phyloP scores from a whole-genome alignment of 2,113 vertebrate species.

The Pristiophorus japonicus region DNA sequence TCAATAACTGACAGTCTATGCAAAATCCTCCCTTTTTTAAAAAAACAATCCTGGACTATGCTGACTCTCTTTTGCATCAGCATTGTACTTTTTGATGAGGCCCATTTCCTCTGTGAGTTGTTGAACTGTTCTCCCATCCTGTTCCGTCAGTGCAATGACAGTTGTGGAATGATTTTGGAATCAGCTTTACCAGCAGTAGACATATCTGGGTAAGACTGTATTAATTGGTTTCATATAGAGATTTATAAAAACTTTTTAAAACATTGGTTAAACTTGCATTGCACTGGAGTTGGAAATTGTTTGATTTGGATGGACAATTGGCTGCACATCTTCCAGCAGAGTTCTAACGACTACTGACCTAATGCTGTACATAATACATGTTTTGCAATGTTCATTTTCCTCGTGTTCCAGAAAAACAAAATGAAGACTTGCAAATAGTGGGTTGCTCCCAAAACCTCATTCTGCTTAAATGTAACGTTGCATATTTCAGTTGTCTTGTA shows the following conservation, averaged over 20 bases:
- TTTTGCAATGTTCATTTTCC: neutral
- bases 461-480: neutral
- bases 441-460: neutral
- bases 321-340: neutral
- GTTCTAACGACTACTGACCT: neutral
- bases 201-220: constrained; percentile 16
- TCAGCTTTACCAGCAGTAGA: neutral
- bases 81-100: neutral
- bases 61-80: neutral
- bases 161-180: neutral
- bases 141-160: neutral
- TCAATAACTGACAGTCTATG: neutral
- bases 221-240: neutral
- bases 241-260: neutral
- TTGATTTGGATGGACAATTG: neutral
- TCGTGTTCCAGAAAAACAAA: neutral
- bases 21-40: neutral
- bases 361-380: neutral
- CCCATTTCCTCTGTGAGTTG: neutral
- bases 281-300: neutral
- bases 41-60: neutral
- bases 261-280: neutral
- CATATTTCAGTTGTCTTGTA: neutral
- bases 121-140: constrained; percentile 2
- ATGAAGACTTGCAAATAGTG: neutral